Evolutionary conservation across 2,888 invertebrate species (phyloP).

Genomic region (Salpingus planirostris): DNA sequence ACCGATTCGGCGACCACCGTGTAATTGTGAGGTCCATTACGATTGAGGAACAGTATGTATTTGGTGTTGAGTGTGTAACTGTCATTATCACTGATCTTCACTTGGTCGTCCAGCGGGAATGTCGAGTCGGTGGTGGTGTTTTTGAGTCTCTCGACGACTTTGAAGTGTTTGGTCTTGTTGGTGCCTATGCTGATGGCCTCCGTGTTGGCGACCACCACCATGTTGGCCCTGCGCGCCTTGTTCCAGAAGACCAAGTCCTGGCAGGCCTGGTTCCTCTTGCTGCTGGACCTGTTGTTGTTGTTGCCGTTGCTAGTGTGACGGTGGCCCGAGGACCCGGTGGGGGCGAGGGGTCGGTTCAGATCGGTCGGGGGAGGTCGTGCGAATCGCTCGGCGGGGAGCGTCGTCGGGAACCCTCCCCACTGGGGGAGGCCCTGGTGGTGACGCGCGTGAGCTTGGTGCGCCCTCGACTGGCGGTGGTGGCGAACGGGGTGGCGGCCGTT

Average conservation of each 20-base stretch:
- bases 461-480: constrained; percentile 25
- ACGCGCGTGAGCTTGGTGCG: constrained; percentile 17
- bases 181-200: constrained; percentile 38
- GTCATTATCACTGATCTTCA: constrained; percentile 40
- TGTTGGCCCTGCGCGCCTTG: constrained; percentile 55
- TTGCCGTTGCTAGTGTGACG: constrained; percentile 6
- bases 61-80: constrained; percentile 26
- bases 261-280: constrained; percentile 36
- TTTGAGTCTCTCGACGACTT: constrained; percentile 55
- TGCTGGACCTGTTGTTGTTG: constrained; percentile 3
- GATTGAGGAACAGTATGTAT: constrained; percentile 52
- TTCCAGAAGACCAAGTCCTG: constrained; percentile 55
- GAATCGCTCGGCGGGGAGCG: constrained; percentile 18
- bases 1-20: constrained; percentile 49
- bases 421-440: too few relatives aligned
- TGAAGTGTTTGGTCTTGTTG: constrained; percentile 58
- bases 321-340: constrained; percentile 10
- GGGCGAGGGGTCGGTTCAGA: constrained; percentile 9
- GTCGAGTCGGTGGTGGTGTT: constrained; percentile 32
- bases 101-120: constrained; percentile 42
- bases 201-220: constrained; percentile 58
- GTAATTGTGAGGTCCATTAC: constrained; percentile 50
- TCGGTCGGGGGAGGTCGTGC: constrained; percentile 24
- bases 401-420: constrained; percentile 1
- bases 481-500: constrained; percentile 23